A percentile compares a stretch with the other conserved stretches of the same genome.
phyloP scores from a whole-genome alignment of 1,140 invertebrate genomes.

The Tetramorium simillimum region DNA sequence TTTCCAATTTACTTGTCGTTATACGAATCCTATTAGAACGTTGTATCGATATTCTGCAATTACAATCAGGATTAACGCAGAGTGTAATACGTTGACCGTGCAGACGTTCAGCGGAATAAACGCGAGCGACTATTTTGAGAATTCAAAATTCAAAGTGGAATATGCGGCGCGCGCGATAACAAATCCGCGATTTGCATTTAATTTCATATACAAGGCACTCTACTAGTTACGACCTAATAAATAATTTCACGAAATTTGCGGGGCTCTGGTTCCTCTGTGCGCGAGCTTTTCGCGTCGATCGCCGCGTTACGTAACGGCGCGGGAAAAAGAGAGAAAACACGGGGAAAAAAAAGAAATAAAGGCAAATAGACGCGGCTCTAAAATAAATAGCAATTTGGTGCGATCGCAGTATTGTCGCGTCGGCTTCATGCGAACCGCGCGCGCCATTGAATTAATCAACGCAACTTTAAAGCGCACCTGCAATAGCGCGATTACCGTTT shows the following conservation, averaged over 20 bases:
- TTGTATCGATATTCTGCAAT: constrained; percentile 28
- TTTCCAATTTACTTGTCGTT: constrained; percentile 10
- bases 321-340: neutral
- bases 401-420: neutral
- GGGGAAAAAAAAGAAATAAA: neutral
- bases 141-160: neutral
- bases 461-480: constrained; percentile 61
- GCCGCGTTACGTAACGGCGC: too few relatives aligned
- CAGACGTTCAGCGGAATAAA: constrained; percentile 32
- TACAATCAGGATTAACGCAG: constrained; percentile 31
- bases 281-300: neutral
- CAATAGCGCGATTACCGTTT: constrained; percentile 62
- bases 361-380: neutral
- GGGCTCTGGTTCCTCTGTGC: neutral
- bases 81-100: constrained; percentile 9
- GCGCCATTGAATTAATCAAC: constrained; percentile 72
- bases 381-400: constrained; percentile 16
- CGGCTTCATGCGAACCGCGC: neutral
- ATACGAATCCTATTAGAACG: constrained; percentile 25
- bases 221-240: constrained; percentile 31
- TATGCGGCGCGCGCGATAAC: neutral
- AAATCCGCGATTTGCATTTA: constrained; percentile 44
- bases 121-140: neutral
- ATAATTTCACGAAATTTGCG: constrained; percentile 20
- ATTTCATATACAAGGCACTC: constrained; percentile 19